Percentiles rank a stretch among this genome's conserved stretches.
phyloP scores from a whole-genome alignment of 2,113 vertebrate species.

The Poecile atricapillus region DNA sequence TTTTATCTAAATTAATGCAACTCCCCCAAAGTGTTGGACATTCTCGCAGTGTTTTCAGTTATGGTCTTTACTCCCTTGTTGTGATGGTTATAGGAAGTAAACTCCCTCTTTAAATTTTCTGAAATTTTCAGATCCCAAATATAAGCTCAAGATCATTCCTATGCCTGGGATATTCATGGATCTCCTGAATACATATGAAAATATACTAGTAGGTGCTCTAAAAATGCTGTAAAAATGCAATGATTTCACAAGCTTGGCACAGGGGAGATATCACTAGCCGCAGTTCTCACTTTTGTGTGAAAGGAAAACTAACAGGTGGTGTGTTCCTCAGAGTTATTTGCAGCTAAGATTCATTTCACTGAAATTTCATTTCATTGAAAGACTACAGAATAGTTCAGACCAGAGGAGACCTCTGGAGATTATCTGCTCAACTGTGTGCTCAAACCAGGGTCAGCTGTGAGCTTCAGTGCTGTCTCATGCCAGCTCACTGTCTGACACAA shows the following conservation, averaged over 20 bases:
- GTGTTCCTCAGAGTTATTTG: not conserved
- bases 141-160: not conserved
- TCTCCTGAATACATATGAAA: not conserved
- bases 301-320: not conserved
- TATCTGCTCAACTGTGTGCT: not conserved
- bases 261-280: not conserved
- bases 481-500: not conserved
- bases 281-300: not conserved
- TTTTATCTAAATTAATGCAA: not conserved
- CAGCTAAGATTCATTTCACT: not conserved
- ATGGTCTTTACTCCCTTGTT: not conserved
- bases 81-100: not conserved
- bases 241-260: not conserved
- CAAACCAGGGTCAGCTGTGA: not conserved
- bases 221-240: not conserved
- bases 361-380: not conserved
- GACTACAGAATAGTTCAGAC: not conserved
- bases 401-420: not conserved
- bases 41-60: not conserved
- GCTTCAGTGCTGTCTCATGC: not conserved
- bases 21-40: not conserved
- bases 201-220: not conserved
- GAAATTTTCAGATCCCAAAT: not conserved
- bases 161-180: not conserved
- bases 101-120: not conserved